Percentiles rank a stretch among this genome's conserved stretches.
Conservation (phyloP, 2,888 invertebrate species). For the Parthenolecanium corni region DNA sequence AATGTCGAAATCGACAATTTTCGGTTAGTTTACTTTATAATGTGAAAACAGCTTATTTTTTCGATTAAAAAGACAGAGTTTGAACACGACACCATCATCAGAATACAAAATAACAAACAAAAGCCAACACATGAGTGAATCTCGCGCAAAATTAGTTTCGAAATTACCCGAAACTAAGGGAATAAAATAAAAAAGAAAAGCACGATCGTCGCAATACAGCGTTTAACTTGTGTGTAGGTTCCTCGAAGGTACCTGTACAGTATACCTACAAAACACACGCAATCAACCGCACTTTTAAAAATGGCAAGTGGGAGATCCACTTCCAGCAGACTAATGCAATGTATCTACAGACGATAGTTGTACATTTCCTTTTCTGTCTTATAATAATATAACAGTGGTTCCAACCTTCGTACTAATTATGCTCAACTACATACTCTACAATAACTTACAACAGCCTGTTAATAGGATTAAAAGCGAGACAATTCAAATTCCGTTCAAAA, state of each 20-base stretch:
- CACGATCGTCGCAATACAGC: slow-evolving; percentile 1
- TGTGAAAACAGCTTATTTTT: too few relatives aligned
- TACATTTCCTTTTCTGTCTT: slow-evolving; percentile 27
- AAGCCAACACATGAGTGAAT: neutral
- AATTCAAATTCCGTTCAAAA: neutral
- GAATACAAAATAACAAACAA: neutral
- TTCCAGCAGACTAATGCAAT: slow-evolving; percentile 11
- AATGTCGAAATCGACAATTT: too few relatives aligned
- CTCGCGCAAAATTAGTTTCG: too few relatives aligned
- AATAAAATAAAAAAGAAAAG: neutral
- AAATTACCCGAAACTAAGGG: neutral
- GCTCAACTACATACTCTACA: too few relatives aligned
- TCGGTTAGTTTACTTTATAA: too few relatives aligned
- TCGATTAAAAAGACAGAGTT: too few relatives aligned
- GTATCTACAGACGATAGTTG: slow-evolving; percentile 23
- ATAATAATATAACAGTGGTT: slow-evolving; percentile 26
- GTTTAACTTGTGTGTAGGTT: slow-evolving; percentile 23
- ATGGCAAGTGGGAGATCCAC: slow-evolving; percentile 24
- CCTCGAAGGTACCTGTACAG: slow-evolving; percentile 8
- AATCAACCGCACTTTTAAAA: slow-evolving; percentile 7
- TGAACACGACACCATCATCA: too few relatives aligned
- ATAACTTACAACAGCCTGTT: too few relatives aligned
- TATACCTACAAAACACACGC: neutral
- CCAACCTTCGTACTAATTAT: slow-evolving; percentile 22
- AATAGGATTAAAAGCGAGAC: neutral